Base-by-base conservation (phyloP, 1,140 invertebrate genomes). In the Drosophila tani region DNA sequence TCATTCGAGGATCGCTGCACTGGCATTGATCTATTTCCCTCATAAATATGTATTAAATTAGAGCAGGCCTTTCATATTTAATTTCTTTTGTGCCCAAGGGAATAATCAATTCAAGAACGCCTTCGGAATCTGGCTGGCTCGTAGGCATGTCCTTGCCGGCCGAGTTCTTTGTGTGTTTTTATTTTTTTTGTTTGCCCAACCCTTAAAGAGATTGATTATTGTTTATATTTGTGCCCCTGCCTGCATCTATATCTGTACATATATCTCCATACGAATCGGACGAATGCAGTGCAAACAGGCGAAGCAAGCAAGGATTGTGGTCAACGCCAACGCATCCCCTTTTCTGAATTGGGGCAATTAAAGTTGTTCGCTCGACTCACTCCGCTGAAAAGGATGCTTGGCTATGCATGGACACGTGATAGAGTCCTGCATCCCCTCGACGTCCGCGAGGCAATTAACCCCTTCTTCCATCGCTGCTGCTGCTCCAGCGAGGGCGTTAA, bases 31-130 rank as follows among this genome's bases (percentile, higher is more conserved):
- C 81, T 66, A 84, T 84, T 84, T 78, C 19, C 59, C 82, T 91
- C 75, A 91, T 88, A 88, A 82, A 91, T 91, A 85, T 79, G 85
- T 82, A 90, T 86, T 82, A 79, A 87, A 82, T 85, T 91, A 73
- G 67, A 71, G 60, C 49, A 56, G 47, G 45, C 60, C 50, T 71
- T 58, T 53, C 19, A 65, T 62, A 65, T 64, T 73, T 73, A 29
- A 50, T 51, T 76, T 51, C 63, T 59, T 68, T 60, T 76, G 41
- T 29, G 32, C 73, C 53, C 57, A 47, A 65, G 49, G 78, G 82
- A 77, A 90, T 90, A 90, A 90, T 91, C 82, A 90, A 85, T 90
- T 90, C 75, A 80, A 85, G 66, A 85, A 90, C 85, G 85, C 85
- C 85, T 85, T 81, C 79, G 50, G 79, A 53, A 38, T 50, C 32